A percentile compares a stretch with the other conserved stretches of the same genome.
Evolutionary conservation across 2,113 vertebrate species (phyloP).

Genomic region (Indri indri): DNA sequence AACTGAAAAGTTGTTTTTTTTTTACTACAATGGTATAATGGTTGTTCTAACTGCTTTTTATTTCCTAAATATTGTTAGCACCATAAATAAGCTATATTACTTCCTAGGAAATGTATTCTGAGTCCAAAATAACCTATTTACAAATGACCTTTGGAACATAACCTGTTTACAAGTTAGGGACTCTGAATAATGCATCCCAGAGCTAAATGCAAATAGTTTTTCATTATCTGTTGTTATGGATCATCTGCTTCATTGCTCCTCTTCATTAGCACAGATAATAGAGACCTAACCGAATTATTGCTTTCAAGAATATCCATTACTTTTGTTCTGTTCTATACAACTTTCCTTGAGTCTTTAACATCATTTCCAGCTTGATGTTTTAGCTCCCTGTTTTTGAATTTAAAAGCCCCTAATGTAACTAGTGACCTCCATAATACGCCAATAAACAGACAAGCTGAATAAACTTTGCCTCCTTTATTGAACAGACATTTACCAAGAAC

Average conservation of each 20-base stretch:
- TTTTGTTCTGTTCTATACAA: slow-evolving; percentile 28
- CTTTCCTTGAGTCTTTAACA: slow-evolving; percentile 7
- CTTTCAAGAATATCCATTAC: slow-evolving; percentile 31
- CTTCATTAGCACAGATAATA: slow-evolving; percentile 76
- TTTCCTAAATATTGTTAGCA: background rate
- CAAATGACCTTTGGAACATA: slow-evolving; percentile 62
- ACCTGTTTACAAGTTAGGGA: slow-evolving; percentile 68
- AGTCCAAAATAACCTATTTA: slow-evolving; percentile 63
- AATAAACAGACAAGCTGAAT: background rate
- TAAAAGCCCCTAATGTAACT: background rate
- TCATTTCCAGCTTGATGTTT: slow-evolving; percentile 19
- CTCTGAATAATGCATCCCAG: slow-evolving; percentile 34
- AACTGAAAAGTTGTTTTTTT: background rate
- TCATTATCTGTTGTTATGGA: slow-evolving; percentile 65
- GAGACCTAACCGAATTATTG: slow-evolving; percentile 62
- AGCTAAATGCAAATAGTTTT: slow-evolving; percentile 67
- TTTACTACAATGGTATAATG: background rate
- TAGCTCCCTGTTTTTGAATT: background rate
- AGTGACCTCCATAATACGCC: background rate
- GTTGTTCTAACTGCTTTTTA: background rate
- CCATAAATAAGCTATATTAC: slow-evolving; percentile 32
- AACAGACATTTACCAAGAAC: background rate
- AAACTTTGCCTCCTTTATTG: background rate
- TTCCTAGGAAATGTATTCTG: slow-evolving; percentile 25
- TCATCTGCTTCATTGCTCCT: slow-evolving; percentile 67